phyloP scores from a whole-genome alignment of 2,888 invertebrate species.

The Slavum lentiscoides region DNA sequence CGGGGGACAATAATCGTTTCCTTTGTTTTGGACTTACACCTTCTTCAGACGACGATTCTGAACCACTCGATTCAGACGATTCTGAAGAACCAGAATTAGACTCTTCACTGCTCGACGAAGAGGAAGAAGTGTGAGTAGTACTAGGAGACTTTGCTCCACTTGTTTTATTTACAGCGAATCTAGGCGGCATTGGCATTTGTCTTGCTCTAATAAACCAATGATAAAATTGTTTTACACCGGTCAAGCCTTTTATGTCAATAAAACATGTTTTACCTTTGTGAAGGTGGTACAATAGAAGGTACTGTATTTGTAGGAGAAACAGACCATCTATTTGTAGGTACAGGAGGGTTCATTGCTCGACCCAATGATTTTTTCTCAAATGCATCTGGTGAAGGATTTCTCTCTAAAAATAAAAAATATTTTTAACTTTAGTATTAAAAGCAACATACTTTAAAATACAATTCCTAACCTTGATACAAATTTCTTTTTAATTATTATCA shows the following conservation, averaged over 20 bases:
- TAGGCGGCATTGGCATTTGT: conserved; percentile 51
- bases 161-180: conserved; percentile 33
- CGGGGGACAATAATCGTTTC: not conserved
- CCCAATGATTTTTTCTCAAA: conserved; percentile 39
- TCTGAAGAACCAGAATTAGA: conserved; percentile 60
- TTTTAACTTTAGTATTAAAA: not conserved
- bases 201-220: conserved; percentile 27
- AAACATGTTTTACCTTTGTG: conserved; percentile 28
- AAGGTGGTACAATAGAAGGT: conserved; percentile 4
- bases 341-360: conserved; percentile 47
- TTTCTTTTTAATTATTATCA: too few species aligned
- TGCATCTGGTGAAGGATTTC: conserved; percentile 39
- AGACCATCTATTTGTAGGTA: conserved; percentile 50
- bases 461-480: not conserved
- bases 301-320: conserved; percentile 38
- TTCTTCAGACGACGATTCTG: conserved; percentile 63
- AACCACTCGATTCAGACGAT: conserved; percentile 65
- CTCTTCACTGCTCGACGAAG: conserved; percentile 43
- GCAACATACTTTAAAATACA: not conserved
- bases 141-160: conserved; percentile 32
- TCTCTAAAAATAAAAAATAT: conserved; percentile 27
- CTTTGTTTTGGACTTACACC: conserved; percentile 57
- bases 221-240: not conserved
- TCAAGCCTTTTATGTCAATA: not conserved
- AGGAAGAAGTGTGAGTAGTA: conserved; percentile 38